Evolutionary conservation across 2,888 invertebrate species (phyloP), one percentile per base, ranked within the genome.

Genomic region (Acronicta psi): DNA sequence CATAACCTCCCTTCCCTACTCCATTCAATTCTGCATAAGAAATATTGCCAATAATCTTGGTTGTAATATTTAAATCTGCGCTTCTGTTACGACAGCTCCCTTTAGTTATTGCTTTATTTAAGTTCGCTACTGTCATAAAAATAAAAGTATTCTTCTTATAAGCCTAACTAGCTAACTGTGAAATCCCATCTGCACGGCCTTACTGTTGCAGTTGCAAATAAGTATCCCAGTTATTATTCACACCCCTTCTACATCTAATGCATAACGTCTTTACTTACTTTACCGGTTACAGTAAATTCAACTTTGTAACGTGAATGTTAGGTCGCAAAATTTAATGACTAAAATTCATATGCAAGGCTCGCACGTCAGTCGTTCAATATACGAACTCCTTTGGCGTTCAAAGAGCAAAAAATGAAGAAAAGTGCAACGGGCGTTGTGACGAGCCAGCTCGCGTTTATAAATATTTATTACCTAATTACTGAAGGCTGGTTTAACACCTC

Each of bases 401-500:
- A 80, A 80, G 72, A 76, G 82, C 75, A 80, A 84, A 84, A 85
- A 83, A 83, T 80, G 18, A 74, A 77, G 65, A 73, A 76, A 79
- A 74, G 70, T 75, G 69, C 73, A 78, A 78, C 80, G 67, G 76
- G 74, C 78, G 79, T 77, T 78, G 78, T 86, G 88, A 88, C 85
- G 88, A 85, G 84, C 81, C 79, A 73, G 75, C 81, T 81, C 84
- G 79, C 70, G 83, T 88, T 91, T 92, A 91, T 92, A 92, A 93
- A 93, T 93, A 92, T 93, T 92, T 92, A 93, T 91, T 88, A 87
- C 88, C 90, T 88, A 87, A 91, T 92, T 92, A 92, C 88, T 73
- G 80, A 75, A 81, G 79, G 79, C 81, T 79, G 85, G 83, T 82
- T 89, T 88, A 86, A 86, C 88, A 87, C 86, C 80, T 88, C 77